phyloP scores from a whole-genome alignment of 1,140 invertebrate species.

The Himalopsyche phryganea region DNA sequence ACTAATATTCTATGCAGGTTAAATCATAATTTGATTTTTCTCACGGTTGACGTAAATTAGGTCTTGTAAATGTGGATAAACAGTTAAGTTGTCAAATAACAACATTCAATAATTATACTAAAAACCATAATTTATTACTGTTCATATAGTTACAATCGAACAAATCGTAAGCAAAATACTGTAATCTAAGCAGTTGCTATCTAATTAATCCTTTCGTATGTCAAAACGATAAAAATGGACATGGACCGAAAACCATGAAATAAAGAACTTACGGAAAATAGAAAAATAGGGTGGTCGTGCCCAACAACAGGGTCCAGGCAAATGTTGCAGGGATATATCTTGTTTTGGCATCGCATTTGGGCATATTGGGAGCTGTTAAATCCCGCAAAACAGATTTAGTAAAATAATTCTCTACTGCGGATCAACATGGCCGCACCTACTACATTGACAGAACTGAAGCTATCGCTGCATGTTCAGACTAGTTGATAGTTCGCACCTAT shows the following conservation, averaged over 20 bases:
- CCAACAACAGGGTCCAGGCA: slow-evolving; percentile 90
- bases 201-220: slow-evolving; percentile 22
- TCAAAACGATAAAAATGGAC: slow-evolving; percentile 23
- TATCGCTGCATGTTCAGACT: neutral
- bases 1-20: too few relatives aligned
- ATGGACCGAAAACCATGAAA: slow-evolving; percentile 26
- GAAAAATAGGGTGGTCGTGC: slow-evolving; percentile 90
- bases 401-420: slow-evolving; percentile 55
- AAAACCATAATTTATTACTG: too few relatives aligned
- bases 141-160: neutral
- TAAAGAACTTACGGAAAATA: slow-evolving; percentile 86
- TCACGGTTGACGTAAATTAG: too few relatives aligned
- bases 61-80: too few relatives aligned
- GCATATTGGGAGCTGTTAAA: slow-evolving; percentile 60
- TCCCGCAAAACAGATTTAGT: slow-evolving; percentile 54
- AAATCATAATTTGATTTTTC: too few relatives aligned
- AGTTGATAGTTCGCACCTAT: too few relatives aligned
- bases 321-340: slow-evolving; percentile 93
- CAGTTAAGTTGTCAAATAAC: slow-evolving; percentile 5
- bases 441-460: slow-evolving; percentile 29
- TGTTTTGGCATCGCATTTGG: slow-evolving; percentile 89
- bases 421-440: slow-evolving; percentile 64
- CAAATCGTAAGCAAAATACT: slow-evolving; percentile 14
- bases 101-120: too few relatives aligned
- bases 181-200: slow-evolving; percentile 17